Base-by-base conservation (phyloP, 2,888 invertebrate genomes). In the Pristionchus entomophagus region DNA sequence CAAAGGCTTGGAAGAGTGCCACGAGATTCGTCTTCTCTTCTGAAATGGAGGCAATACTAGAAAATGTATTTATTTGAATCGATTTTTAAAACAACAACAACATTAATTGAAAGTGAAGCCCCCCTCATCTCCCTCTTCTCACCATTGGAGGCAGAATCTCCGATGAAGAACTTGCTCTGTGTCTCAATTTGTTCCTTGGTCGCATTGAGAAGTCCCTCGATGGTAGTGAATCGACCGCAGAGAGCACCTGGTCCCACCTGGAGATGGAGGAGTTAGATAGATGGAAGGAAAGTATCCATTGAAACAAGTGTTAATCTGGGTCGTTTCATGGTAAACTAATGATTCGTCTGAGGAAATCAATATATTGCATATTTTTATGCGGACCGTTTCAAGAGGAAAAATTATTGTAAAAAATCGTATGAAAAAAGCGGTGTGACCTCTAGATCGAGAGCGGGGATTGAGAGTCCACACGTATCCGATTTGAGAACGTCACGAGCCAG, bases 401-500 rank as follows among this genome's bases (percentile, higher is more conserved):
- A 45, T 45, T 45, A 45, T n/a, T n/a, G n/a, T n/a, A n/a, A n/a
- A n/a, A n/a, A n/a, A n/a, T n/a, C n/a, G n/a, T n/a, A n/a, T n/a
- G n/a, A n/a, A n/a, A n/a, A 12, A 73, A 4, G 12, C 26, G 5
- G 1, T 2, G 0, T 26, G 6, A 87, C 87, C 92, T 96, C 96
- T 89, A 98, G 94, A 0, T 97, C 97, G 85, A 99, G 93, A 94
- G 98, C 97, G 0, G 98, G 98, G 90, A 98, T 96, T 62, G 94
- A 93, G 89, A 98, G 93, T 22, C 95, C 94, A 92, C 97, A 97
- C 0, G 96, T 96, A 91, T 97, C 97, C 0, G 97, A 96, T 95
- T 99, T 99, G 0, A 99, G 95, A 22, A 99, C 95, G 94, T 99
- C 99, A n/a, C 99, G 95, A 0, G 96, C 96, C 92, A 99, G 96